Percentiles rank a stretch among this genome's conserved stretches.
phyloP scores from a whole-genome alignment of 2,888 invertebrate genomes.

The Emmelina monodactyla region DNA sequence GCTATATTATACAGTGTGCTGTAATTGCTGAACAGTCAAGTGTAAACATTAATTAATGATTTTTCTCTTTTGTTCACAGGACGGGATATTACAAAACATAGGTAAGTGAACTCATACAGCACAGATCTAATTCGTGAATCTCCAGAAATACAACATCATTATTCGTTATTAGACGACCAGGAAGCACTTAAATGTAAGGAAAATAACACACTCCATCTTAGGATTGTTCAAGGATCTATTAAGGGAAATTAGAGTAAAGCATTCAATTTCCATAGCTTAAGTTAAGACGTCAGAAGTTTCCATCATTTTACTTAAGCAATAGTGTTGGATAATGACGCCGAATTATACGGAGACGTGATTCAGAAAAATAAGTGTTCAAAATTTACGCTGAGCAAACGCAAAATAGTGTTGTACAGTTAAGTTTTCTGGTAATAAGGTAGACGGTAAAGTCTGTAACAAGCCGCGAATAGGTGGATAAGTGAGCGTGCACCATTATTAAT shows the following conservation, averaged over 20 bases:
- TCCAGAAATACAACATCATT: constrained; percentile 59
- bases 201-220: constrained; percentile 44
- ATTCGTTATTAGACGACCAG: constrained; percentile 55
- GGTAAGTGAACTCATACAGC: constrained; percentile 56
- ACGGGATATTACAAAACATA: constrained; percentile 38
- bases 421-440: constrained; percentile 29
- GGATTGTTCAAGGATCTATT: constrained; percentile 42
- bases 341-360: constrained; percentile 31
- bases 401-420: constrained; percentile 38
- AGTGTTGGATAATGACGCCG: constrained; percentile 28
- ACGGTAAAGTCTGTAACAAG: constrained; percentile 23
- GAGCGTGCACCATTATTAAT: constrained; percentile 29
- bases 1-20: constrained; percentile 34
- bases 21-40: constrained; percentile 40
- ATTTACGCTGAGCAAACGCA: constrained; percentile 46
- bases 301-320: too few relatives aligned
- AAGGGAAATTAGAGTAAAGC: constrained; percentile 12
- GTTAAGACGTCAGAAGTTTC: constrained; percentile 10
- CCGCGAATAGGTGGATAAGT: constrained; percentile 31
- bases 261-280: constrained; percentile 7
- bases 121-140: constrained; percentile 57
- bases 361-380: constrained; percentile 35
- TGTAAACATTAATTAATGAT: constrained; percentile 44
- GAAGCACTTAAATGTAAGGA: constrained; percentile 54
- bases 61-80: constrained; percentile 47